Conservation (phyloP, 2,797 vertebrate genomes). For the Distichodus sexfasciatus region DNA sequence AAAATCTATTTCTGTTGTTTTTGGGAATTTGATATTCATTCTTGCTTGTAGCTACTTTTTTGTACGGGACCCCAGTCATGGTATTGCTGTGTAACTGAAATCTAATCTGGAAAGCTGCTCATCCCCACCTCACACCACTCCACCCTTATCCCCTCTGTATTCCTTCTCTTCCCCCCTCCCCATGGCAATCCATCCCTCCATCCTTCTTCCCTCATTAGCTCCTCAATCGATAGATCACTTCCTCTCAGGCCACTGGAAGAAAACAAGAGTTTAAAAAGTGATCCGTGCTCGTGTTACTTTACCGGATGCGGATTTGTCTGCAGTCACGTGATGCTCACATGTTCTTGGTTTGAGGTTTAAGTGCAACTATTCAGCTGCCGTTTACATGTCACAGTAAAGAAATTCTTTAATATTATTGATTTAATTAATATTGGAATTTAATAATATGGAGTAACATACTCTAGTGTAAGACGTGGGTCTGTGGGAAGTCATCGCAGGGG, state of each 20-base stretch:
- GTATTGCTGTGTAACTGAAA: conserved; percentile 55
- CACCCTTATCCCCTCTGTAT: conserved; percentile 14
- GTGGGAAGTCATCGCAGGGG: too few species aligned
- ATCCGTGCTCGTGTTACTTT: conserved; percentile 36
- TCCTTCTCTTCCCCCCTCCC: conserved; percentile 14
- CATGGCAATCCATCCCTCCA: conserved; percentile 34
- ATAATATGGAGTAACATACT: too few species aligned
- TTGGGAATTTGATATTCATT: conserved; percentile 45
- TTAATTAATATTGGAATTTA: too few species aligned
- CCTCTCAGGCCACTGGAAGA: conserved; percentile 65
- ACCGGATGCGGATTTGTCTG: conserved; percentile 33
- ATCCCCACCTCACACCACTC: conserved; percentile 29
- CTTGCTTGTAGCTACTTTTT: neutral
- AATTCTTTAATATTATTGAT: too few species aligned
- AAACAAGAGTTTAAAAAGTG: conserved; percentile 66
- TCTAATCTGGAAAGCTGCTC: conserved; percentile 48
- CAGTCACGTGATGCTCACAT: too few species aligned
- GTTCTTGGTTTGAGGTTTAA: too few species aligned
- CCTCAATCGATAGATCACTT: conserved; percentile 74
- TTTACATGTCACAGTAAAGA: too few species aligned
- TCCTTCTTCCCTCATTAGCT: conserved; percentile 49
- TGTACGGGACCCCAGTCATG: conserved; percentile 2
- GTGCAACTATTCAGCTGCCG: too few species aligned
- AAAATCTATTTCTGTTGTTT: conserved; percentile 44
- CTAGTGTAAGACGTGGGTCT: too few species aligned